These are phyloP conservation scores for Monomorium pharaonis DNA, from an alignment of 1,140 invertebrate species.

Conservation along the genomic window DNA sequence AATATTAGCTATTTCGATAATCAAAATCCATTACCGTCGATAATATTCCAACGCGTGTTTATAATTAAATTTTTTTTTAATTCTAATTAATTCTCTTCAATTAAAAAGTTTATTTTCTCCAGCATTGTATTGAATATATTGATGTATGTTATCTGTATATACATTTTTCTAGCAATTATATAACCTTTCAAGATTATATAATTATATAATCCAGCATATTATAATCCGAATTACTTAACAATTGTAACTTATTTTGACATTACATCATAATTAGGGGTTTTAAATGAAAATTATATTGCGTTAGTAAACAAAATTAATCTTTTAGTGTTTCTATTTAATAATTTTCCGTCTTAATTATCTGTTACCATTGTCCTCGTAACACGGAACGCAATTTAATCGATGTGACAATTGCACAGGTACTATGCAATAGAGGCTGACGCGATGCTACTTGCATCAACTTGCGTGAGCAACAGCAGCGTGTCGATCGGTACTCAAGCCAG, in stretches of 20 bases:
- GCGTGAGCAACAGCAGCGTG: not conserved
- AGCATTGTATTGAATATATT: too few species aligned
- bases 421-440: conserved; percentile 18
- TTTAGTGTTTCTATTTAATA: not conserved
- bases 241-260: not conserved
- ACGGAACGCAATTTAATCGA: conserved; percentile 4
- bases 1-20: not conserved
- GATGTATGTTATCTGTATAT: not conserved
- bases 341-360: not conserved
- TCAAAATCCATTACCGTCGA: not conserved
- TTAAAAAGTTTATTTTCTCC: not conserved
- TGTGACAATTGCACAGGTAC: conserved; percentile 13
- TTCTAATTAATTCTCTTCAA: not conserved
- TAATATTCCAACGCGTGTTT: not conserved
- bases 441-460: conserved; percentile 31
- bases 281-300: not conserved
- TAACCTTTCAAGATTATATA: not conserved
- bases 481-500: conserved; percentile 13
- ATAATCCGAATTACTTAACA: not conserved
- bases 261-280: not conserved
- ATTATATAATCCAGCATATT: not conserved
- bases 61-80: not conserved
- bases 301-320: too few species aligned
- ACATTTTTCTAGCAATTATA: not conserved
- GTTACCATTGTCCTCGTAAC: not conserved